Percentiles rank a stretch among this genome's conserved stretches.
These are phyloP conservation scores for Hirtodrosophila cameraria DNA, from an alignment of 2,888 invertebrate species.

Conservation along the genomic window DNA sequence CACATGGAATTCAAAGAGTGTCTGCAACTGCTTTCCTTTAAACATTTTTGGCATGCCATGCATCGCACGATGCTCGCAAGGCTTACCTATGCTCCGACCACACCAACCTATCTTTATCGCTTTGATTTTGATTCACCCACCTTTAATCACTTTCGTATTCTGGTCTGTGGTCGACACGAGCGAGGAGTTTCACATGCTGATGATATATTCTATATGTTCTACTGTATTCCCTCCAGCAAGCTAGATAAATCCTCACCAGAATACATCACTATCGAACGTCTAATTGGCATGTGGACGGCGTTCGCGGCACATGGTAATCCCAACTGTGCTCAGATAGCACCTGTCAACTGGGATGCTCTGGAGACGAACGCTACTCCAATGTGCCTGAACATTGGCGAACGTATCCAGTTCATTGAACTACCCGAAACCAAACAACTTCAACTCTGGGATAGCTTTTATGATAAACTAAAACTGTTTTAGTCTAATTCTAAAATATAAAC, in stretches of 20 bases:
- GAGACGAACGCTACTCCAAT: slow-evolving; percentile 15
- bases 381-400: slow-evolving; percentile 76
- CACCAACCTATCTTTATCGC: slow-evolving; percentile 79
- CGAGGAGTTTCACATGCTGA: slow-evolving; percentile 80
- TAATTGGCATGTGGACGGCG: slow-evolving; percentile 74
- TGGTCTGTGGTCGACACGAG: slow-evolving; percentile 69
- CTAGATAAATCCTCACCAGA: slow-evolving; percentile 62
- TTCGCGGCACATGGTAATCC: slow-evolving; percentile 77
- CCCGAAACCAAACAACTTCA: slow-evolving; percentile 77
- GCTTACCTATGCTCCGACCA: slow-evolving; percentile 70
- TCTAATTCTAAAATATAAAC: slow-evolving; percentile 23
- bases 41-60: slow-evolving; percentile 81
- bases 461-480: slow-evolving; percentile 42
- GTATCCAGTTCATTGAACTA: slow-evolving; percentile 70
- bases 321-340: slow-evolving; percentile 59
- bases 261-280: slow-evolving; percentile 72
- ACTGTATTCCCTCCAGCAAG: slow-evolving; percentile 53
- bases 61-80: slow-evolving; percentile 75
- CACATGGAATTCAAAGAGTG: slow-evolving; percentile 64
- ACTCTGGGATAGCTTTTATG: slow-evolving; percentile 80
- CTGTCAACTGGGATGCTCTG: slow-evolving; percentile 49
- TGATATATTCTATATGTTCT: slow-evolving; percentile 79
- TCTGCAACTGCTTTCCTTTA: slow-evolving; percentile 60
- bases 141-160: slow-evolving; percentile 72
- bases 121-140: slow-evolving; percentile 80